These are phyloP conservation scores for Epiblema foenella DNA, from an alignment of 2,888 invertebrate genomes.

Conservation along the genomic window DNA sequence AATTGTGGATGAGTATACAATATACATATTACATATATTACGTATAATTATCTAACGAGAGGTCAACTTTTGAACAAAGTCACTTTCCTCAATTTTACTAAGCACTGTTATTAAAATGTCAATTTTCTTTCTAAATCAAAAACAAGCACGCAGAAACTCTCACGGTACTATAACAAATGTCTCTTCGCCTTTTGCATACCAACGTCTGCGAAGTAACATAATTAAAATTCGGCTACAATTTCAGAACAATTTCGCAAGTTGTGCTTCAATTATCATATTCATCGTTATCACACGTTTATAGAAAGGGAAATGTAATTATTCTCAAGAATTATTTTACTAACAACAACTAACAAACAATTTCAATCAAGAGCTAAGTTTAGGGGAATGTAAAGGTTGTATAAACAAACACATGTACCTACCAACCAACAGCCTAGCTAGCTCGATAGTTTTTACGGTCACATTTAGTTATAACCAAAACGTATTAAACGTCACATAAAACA, in stretches of 20 bases:
- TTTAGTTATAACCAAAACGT: no score
- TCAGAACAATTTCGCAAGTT: constrained; percentile 41
- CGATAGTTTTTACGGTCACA: no score
- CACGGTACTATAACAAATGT: constrained; percentile 6
- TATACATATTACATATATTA: neutral
- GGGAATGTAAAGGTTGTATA: no score
- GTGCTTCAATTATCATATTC: constrained; percentile 42
- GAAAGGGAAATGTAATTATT: constrained; percentile 17
- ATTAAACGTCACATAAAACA: no score
- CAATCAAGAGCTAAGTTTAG: neutral
- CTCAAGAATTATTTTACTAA: constrained; percentile 10
- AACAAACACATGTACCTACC: no score
- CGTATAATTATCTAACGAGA: neutral
- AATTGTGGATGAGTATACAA: neutral
- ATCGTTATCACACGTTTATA: constrained; percentile 21
- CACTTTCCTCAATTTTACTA: neutral
- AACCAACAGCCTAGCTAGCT: no score
- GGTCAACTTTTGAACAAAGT: neutral
- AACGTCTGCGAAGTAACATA: constrained; percentile 18
- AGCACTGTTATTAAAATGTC: neutral
- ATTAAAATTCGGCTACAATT: constrained; percentile 39
- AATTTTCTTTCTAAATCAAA: constrained; percentile 22
- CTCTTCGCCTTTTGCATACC: constrained; percentile 27
- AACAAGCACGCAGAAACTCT: constrained; percentile 19
- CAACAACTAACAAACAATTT: neutral